Percentiles rank a stretch among this genome's conserved stretches.
Evolutionary conservation across 2,797 vertebrate genomes (phyloP).

Genomic region (Capromys pilorides): DNA sequence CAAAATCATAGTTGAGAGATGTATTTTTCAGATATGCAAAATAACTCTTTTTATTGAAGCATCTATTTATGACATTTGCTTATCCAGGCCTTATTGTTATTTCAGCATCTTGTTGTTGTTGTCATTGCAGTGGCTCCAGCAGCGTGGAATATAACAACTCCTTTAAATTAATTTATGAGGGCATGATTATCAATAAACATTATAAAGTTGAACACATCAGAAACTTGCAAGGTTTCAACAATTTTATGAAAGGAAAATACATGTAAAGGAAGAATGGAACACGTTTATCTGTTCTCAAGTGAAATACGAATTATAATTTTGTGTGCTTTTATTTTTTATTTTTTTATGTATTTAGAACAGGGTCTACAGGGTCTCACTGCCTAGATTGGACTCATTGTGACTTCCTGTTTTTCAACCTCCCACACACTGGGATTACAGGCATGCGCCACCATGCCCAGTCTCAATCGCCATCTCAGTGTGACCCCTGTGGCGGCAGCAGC

Average conservation of each 20-base stretch:
- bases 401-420: too few relatives aligned
- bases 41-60: background rate
- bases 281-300: slow-evolving; percentile 37
- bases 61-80: background rate
- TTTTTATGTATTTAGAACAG: too few relatives aligned
- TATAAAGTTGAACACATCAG: background rate
- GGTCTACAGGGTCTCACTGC: too few relatives aligned
- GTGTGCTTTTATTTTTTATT: background rate
- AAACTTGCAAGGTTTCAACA: background rate
- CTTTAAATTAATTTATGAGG: background rate
- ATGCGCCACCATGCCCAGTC: too few relatives aligned
- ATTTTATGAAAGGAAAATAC: background rate
- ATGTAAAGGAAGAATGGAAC: slow-evolving; percentile 18
- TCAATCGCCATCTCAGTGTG: too few relatives aligned
- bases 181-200: background rate
- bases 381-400: too few relatives aligned
- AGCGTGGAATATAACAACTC: background rate
- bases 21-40: background rate
- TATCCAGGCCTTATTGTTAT: background rate
- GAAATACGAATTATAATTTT: background rate
- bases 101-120: too few relatives aligned
- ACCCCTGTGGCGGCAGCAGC: too few relatives aligned
- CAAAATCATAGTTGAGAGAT: background rate
- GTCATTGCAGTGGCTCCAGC: background rate
- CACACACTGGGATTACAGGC: too few relatives aligned